Percentiles rank a stretch among this genome's conserved stretches.
Conservation (phyloP, 2,888 invertebrate genomes). For the Elmis aenea region DNA sequence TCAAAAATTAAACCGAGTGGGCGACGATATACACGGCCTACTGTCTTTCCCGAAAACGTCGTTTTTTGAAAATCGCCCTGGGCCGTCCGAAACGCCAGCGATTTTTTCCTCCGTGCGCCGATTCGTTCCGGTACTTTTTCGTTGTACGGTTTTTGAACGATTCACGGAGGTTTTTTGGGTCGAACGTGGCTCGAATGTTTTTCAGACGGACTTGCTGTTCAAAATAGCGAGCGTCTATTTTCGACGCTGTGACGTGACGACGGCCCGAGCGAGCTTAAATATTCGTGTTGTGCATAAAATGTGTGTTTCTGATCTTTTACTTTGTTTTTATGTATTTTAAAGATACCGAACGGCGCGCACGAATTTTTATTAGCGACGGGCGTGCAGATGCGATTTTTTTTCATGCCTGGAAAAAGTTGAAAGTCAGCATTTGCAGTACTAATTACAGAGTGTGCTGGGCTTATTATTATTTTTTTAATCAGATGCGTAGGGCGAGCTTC, state of each 20-base stretch:
- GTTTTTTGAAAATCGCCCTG: too few relatives aligned
- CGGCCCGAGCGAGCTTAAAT: constrained; percentile 9
- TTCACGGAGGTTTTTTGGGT: neutral
- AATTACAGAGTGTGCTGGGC: too few relatives aligned
- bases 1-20: neutral
- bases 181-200: constrained; percentile 23
- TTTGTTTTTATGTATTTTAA: neutral
- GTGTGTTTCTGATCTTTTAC: constrained; percentile 13
- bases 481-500: too few relatives aligned
- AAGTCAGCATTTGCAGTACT: too few relatives aligned
- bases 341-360: neutral
- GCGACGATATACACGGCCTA: neutral
- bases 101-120: too few relatives aligned
- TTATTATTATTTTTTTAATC: too few relatives aligned
- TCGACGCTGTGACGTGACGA: constrained; percentile 30
- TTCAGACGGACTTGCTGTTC: constrained; percentile 17
- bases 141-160: too few relatives aligned
- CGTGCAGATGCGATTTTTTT: neutral
- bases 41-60: neutral
- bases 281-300: constrained; percentile 14
- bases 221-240: constrained; percentile 28
- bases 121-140: too few relatives aligned
- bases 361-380: neutral
- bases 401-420: too few relatives aligned
- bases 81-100: too few relatives aligned